Percentiles rank a stretch among this genome's conserved stretches.
phyloP scores from a whole-genome alignment of 2,113 vertebrate species.

The Trachemys scripta region DNA sequence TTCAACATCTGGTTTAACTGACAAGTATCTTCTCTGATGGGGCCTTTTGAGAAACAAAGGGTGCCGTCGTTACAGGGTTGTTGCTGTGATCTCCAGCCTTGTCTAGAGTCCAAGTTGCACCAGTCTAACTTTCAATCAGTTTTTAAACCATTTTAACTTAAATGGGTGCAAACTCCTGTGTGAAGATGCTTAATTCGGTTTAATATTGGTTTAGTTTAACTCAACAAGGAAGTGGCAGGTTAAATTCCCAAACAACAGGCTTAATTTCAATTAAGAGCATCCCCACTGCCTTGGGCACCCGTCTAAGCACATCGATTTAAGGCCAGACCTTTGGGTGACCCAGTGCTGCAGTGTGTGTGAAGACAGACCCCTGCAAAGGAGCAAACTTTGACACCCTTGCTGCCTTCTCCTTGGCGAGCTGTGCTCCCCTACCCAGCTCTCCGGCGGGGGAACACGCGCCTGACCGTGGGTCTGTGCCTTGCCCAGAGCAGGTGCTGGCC shows the following conservation, averaged over 20 bases:
- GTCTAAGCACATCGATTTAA: not conserved
- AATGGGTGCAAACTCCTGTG: not conserved
- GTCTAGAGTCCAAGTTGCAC: not conserved
- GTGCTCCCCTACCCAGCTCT: not conserved
- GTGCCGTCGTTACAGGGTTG: too few relatives aligned
- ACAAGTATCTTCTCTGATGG: too few relatives aligned
- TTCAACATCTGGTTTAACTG: too few relatives aligned
- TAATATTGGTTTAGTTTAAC: not conserved
- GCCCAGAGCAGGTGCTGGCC: not conserved
- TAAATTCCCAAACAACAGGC: not conserved
- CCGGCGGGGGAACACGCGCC: not conserved
- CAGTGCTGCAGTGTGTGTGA: not conserved
- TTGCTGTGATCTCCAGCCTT: too few relatives aligned
- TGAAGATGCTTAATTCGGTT: not conserved
- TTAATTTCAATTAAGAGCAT: not conserved
- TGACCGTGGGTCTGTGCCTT: not conserved
- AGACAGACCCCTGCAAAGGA: not conserved
- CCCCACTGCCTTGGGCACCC: not conserved
- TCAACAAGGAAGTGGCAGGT: not conserved
- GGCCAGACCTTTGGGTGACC: not conserved
- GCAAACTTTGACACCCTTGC: not conserved
- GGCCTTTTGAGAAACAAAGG: too few relatives aligned
- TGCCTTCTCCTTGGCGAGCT: not conserved
- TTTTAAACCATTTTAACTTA: fast-evolving
- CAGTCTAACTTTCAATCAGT: not conserved